Conservation (phyloP, 1,140 invertebrate genomes). For the Pantala flavescens region DNA sequence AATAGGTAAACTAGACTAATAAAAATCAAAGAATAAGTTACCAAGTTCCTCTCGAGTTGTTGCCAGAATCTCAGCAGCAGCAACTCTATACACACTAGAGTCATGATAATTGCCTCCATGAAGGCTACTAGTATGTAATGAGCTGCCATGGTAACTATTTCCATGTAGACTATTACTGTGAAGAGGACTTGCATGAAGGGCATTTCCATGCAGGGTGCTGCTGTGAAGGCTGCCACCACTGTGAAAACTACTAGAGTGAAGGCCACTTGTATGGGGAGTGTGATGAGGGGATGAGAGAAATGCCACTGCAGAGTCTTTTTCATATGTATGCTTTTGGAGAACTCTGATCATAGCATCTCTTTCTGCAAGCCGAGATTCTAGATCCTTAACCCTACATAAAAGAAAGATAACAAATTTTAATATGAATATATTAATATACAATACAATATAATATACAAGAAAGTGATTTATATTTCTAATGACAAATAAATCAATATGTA, state of each 20-base stretch:
- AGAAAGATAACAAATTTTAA: conserved; percentile 31
- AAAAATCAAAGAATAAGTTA: not conserved
- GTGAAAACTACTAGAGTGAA: not conserved
- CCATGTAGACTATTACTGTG: not conserved
- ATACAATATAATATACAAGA: conserved; percentile 13
- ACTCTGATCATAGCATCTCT: conserved; percentile 83
- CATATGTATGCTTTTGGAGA: conserved; percentile 55
- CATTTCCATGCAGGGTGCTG: not conserved
- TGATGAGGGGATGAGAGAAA: not conserved
- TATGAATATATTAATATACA: not conserved
- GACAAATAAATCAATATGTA: not conserved
- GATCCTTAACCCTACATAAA: conserved; percentile 55
- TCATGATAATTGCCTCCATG: not conserved
- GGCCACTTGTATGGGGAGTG: not conserved
- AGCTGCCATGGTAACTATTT: not conserved
- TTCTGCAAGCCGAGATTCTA: conserved; percentile 79
- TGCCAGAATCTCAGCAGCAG: not conserved
- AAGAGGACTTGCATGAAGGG: not conserved
- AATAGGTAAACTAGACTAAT: too few relatives aligned
- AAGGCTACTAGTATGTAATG: not conserved
- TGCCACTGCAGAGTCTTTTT: not conserved
- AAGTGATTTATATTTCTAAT: not conserved
- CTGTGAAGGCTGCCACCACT: not conserved
- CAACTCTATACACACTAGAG: not conserved
- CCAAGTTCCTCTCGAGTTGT: not conserved